Evolutionary conservation across 2,888 invertebrate genomes (phyloP).

Genomic region (Cheilosia grossa): DNA sequence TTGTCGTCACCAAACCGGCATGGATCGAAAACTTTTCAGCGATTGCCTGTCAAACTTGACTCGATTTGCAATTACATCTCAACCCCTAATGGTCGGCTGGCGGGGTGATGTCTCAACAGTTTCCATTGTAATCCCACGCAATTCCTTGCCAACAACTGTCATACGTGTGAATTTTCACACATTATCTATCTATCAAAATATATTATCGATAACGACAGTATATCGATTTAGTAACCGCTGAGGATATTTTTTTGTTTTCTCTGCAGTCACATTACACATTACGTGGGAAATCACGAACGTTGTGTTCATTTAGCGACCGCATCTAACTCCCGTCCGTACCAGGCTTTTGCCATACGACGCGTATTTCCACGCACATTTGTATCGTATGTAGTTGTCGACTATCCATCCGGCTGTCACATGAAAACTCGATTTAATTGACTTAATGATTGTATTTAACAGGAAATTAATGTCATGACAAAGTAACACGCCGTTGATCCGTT

Average conservation of each 20-base stretch:
- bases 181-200: constrained; percentile 7
- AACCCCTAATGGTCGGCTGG: background rate
- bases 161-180: constrained; percentile 37
- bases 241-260: background rate
- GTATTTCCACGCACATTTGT: background rate
- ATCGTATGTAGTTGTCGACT: background rate
- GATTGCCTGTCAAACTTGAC: constrained; percentile 16
- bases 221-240: constrained; percentile 1
- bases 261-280: constrained; percentile 9
- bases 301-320: constrained; percentile 26
- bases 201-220: too few relatives aligned
- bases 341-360: background rate
- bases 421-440: constrained; percentile 64
- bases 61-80: constrained; percentile 3
- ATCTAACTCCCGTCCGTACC: constrained; percentile 8
- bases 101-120: background rate
- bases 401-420: constrained; percentile 55
- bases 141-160: constrained; percentile 23
- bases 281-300: constrained; percentile 51
- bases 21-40: background rate
- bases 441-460: constrained; percentile 68
- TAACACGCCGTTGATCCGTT: constrained; percentile 26
- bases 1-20: background rate
- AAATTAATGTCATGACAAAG: constrained; percentile 56
- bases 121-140: background rate